These are phyloP conservation scores for Coenonympha arcania DNA, from an alignment of 2,888 invertebrate species.

Conservation along the genomic window DNA sequence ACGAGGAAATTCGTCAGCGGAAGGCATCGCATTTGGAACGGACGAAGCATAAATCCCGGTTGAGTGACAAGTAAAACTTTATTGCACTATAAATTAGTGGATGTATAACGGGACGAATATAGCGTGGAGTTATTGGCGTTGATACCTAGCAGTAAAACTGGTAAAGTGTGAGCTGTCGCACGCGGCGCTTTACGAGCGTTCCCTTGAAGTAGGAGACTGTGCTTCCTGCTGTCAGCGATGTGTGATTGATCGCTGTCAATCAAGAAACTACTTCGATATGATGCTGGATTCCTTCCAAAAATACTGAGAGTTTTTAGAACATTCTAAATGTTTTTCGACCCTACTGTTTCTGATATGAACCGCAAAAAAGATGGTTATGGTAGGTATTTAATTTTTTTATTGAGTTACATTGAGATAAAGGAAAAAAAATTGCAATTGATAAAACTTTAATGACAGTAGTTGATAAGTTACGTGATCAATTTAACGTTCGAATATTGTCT, in stretches of 20 bases:
- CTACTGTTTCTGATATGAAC: too few species aligned
- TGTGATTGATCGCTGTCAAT: constrained; percentile 8
- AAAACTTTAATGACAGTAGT: too few species aligned
- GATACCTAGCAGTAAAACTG: constrained; percentile 58
- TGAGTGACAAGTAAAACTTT: constrained; percentile 73
- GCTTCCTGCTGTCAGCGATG: constrained; percentile 12
- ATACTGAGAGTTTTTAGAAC: not conserved
- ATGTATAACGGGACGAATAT: constrained; percentile 62
- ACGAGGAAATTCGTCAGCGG: constrained; percentile 68
- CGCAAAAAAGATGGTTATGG: too few species aligned
- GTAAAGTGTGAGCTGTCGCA: constrained; percentile 65
- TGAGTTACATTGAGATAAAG: too few species aligned
- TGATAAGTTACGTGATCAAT: too few species aligned
- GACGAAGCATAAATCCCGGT: constrained; percentile 59
- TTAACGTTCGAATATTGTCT: too few species aligned
- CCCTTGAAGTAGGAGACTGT: constrained; percentile 14
- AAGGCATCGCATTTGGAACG: constrained; percentile 71
- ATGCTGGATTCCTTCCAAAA: not conserved
- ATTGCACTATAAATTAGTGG: constrained; percentile 67
- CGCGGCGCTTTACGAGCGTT: constrained; percentile 43
- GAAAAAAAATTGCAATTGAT: too few species aligned
- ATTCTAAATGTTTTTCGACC: too few species aligned
- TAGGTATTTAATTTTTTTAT: too few species aligned
- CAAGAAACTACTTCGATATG: constrained; percentile 1
- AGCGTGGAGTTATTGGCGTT: constrained; percentile 52